Evolutionary conservation across 2,113 vertebrate species (phyloP).

Genomic region (Clarias macrocephalus): DNA sequence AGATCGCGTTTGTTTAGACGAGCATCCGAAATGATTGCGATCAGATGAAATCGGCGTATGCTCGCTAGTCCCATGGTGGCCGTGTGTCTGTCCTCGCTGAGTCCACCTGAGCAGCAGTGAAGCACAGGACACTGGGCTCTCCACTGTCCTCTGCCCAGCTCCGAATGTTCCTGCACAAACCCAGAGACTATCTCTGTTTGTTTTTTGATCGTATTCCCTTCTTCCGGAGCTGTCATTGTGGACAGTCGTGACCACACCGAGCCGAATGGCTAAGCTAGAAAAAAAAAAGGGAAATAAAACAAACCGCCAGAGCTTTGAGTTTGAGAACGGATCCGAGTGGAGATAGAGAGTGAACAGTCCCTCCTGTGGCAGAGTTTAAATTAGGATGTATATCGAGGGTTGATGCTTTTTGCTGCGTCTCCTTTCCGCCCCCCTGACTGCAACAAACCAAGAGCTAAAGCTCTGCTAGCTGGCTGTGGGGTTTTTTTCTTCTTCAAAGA

Average conservation of each 20-base stretch:
- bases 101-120: constrained; percentile 50
- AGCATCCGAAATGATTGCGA: constrained; percentile 55
- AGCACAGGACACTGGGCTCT: constrained; percentile 12
- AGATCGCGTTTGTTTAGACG: constrained; percentile 50
- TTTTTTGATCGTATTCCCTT: not conserved
- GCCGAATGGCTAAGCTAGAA: constrained; percentile 20
- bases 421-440: constrained; percentile 55
- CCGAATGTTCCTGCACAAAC: constrained; percentile 69
- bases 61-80: constrained; percentile 61
- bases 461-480: constrained; percentile 19
- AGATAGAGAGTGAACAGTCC: constrained; percentile 14
- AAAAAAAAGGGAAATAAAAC: not conserved
- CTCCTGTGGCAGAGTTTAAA: constrained; percentile 44
- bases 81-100: constrained; percentile 34
- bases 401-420: constrained; percentile 51
- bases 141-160: constrained; percentile 59
- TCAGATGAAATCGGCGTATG: constrained; percentile 43
- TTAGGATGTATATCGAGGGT: constrained; percentile 52
- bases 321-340: not conserved
- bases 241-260: constrained; percentile 5
- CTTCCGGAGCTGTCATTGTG: constrained; percentile 21
- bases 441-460: constrained; percentile 36
- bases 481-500: constrained; percentile 22
- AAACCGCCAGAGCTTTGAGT: not conserved
- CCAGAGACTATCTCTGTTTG: constrained; percentile 26